Conservation (phyloP, 2,797 vertebrate species). For the Streptopelia turtur region DNA sequence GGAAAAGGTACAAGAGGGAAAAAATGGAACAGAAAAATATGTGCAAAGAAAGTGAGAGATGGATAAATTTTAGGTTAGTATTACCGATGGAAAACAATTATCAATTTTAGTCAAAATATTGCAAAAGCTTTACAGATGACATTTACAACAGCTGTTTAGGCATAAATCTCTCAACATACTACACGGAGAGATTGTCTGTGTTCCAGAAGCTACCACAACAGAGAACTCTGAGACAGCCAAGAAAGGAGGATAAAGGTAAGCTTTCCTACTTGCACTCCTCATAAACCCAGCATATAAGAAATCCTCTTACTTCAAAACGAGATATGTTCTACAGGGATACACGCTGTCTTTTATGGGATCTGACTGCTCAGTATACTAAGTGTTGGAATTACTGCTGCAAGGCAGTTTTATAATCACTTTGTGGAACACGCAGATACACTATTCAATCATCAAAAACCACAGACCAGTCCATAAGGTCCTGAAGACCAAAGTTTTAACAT, state of each 20-base stretch:
- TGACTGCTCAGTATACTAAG: not conserved
- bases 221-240: not conserved
- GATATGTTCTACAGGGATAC: not conserved
- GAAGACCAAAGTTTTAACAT: not conserved
- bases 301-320: not conserved
- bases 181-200: not conserved
- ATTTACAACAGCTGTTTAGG: not conserved
- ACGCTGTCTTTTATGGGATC: not conserved
- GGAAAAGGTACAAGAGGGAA: not conserved
- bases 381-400: slow-evolving; percentile 14
- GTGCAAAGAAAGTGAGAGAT: not conserved
- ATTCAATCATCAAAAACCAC: not conserved
- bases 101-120: not conserved
- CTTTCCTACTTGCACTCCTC: not conserved
- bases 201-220: not conserved
- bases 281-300: not conserved
- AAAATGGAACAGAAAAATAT: not conserved
- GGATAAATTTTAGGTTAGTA: not conserved
- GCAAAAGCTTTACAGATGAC: not conserved
- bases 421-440: not conserved
- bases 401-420: not conserved
- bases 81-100: not conserved
- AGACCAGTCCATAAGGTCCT: not conserved
- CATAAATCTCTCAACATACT: not conserved
- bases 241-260: not conserved